Evolutionary conservation across 2,797 vertebrate species (phyloP), one percentile per base, ranked within the genome.

Genomic region (Leptatherina wallacei): DNA sequence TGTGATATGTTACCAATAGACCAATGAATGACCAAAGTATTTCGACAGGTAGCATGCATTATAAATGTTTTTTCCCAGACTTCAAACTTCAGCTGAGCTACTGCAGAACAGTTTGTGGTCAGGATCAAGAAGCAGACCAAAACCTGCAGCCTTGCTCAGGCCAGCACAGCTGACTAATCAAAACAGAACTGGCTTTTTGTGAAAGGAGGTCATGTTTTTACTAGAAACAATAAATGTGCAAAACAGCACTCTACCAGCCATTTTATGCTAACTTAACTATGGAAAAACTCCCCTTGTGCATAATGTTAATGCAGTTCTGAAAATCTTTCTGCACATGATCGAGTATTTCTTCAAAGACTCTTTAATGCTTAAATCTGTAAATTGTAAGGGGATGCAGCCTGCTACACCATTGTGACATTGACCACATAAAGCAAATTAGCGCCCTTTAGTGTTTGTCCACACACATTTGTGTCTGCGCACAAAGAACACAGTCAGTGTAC

Each of bases 341-440:
- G 14, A 55, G 27, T 27, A 30, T 29, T 27, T 16, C 27, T 5
- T 30, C 22, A 18, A 13, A 55, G 52, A 30, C 58, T 40, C 20
- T 40, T 56, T 42, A 24, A 65, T 35, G 40, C 22, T 4, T 27
- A 13, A 22, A 56, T 61, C 49, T 78, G 62, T 40, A 18, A 54
- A 56, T 16, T 61, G 20, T 61, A 77, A 78, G 71, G 67, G 73
- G 69, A 54, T 54, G 56, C 65, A 73, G 69, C 65, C 59, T 57
- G 65, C 63, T 74, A 61, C 54, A 61, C 33, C 27, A 13, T 32
- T 40, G 49, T 67, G 44, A 73, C 6, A 30, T 22, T 66, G 32
- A 59, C 40, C 4, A 18, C 54, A 65, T 40, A 49, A 61, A 76
- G 36, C 58, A 22, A 60, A 38, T 32, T 7, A 66, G 54, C 59